Conservation (phyloP, 2,113 vertebrate genomes). For the Hippocampus guttulatus region DNA sequence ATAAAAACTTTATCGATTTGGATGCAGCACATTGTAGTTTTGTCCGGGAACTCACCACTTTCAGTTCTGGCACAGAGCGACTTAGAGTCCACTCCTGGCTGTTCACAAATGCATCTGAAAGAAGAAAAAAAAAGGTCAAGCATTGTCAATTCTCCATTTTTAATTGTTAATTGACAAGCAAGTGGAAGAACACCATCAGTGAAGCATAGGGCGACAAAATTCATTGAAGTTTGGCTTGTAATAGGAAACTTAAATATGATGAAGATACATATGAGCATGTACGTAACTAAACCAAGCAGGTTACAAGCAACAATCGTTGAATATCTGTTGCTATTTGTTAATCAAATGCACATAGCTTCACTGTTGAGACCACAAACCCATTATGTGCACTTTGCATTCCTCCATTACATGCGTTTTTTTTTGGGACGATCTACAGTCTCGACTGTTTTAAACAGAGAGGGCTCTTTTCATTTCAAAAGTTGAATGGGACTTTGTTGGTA, state of each 20-base stretch:
- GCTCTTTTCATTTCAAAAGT: not conserved
- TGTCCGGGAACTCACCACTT: slow-evolving; percentile 83
- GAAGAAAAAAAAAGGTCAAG: not conserved
- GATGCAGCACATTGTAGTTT: not conserved
- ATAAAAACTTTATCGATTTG: not conserved
- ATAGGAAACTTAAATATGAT: not conserved
- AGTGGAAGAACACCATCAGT: not conserved
- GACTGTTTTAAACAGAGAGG: not conserved
- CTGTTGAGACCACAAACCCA: not conserved
- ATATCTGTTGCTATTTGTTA: not conserved
- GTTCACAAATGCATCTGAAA: slow-evolving; percentile 95
- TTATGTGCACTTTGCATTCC: too few relatives aligned
- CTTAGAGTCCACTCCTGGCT: slow-evolving; percentile 99
- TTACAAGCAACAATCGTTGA: not conserved
- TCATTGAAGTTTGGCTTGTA: not conserved
- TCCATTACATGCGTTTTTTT: too few relatives aligned
- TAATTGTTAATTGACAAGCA: not conserved
- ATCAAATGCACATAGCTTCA: not conserved
- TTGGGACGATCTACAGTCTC: not conserved
- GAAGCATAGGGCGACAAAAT: too few relatives aligned
- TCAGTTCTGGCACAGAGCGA: slow-evolving; percentile 89
- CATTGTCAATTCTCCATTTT: not conserved
- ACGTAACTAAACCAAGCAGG: not conserved
- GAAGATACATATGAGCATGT: not conserved
- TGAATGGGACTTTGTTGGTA: not conserved